Evolutionary conservation across 2,888 invertebrate species (phyloP), one percentile per base, ranked within the genome.

Genomic region (Drosophila fungiperda): DNA sequence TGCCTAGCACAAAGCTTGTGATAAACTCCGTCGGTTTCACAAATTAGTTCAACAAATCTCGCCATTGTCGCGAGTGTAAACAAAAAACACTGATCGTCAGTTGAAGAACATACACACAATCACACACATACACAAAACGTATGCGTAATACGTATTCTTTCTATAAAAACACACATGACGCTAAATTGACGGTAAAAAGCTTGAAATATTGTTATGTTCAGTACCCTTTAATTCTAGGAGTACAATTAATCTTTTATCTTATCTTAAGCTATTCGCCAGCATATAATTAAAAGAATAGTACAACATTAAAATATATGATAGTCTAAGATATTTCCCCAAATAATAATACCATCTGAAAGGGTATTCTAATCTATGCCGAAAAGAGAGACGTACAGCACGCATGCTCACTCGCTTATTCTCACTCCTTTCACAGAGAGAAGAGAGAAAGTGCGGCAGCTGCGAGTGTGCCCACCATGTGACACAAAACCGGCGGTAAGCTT

Each of bases 41-140:
- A 42, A 53, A 33, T 45, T 57, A 54, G 68, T 67, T 79, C 55
- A 76, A 70, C 36, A 38, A 54, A 32, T 33, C 38, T 40, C 52
- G 35, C 1, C 17, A 61, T 33, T 35, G 6, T n/a, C 20, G 49
- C 32, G 55, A 60, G 42, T 65, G 70, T 83, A 88, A 86, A 86
- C 82, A 86, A 82, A 80, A 70, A 86, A 74, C 63, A 55, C 26
- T 52, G 66, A 82, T 85, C 72, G 32, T 64, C 85, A 86, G 89
- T 87, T 55, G 29, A 33, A 40, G 45, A 26, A 38, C 42, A 49
- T 33, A 59, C 23, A 55, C 15, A 33, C 26, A 35, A 8, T 45
- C 9, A 9, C 3, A 20, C 15, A 23, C 20, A 45, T 38, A 33
- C n/a, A n/a, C 11, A 33, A 33, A n/a, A 17, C 33, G 15, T 23